Conservation (phyloP, 2,113 vertebrate species). For the Varanus salvator region DNA sequence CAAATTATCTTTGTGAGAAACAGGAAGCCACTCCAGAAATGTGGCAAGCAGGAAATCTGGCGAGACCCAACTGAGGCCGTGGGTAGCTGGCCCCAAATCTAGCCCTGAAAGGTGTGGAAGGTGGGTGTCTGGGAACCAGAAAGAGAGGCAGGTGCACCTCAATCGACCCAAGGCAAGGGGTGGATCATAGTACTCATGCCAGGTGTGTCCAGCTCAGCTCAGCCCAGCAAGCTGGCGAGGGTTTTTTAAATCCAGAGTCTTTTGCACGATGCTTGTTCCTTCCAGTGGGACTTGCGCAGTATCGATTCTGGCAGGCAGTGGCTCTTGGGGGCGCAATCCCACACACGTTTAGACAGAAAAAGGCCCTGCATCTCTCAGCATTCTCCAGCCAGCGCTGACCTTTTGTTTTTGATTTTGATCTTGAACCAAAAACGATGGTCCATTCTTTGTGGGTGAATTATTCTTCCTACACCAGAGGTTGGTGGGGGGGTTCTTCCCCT, state of each 20-base stretch:
- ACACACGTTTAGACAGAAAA: no score
- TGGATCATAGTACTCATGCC: neutral
- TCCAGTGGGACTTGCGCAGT: neutral
- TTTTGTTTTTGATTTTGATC: no score
- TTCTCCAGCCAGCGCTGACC: no score
- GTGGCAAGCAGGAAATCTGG: neutral
- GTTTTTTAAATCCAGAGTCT: neutral
- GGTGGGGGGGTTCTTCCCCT: neutral
- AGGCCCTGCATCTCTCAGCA: no score
- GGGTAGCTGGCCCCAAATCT: neutral
- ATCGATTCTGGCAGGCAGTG: neutral
- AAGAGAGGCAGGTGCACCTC: neutral
- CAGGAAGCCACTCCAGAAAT: neutral
- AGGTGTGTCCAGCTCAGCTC: neutral
- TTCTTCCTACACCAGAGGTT: neutral
- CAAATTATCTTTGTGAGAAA: neutral
- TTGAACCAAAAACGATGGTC: neutral
- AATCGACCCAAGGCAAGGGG: neutral
- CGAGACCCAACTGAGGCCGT: neutral
- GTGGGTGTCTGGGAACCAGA: neutral
- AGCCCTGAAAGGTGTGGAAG: neutral
- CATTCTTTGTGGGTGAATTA: neutral
- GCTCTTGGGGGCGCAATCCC: no score
- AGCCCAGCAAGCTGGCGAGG: neutral
- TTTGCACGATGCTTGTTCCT: neutral